These are phyloP conservation scores for Ophion obscuratus DNA, from an alignment of 2,888 invertebrate genomes.

Conservation along the genomic window DNA sequence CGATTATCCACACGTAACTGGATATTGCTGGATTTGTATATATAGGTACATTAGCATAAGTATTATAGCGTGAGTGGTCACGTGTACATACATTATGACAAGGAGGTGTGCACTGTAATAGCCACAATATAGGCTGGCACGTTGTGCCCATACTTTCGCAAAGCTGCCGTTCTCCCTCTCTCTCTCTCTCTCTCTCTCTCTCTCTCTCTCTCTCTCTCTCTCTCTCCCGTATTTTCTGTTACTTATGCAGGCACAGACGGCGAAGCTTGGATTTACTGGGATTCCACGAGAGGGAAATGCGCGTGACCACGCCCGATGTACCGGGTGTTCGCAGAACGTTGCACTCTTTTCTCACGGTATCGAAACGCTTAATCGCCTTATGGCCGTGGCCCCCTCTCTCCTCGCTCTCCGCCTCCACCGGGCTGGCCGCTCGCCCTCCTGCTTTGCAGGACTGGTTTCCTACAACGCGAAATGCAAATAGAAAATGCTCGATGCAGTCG, in stretches of 20 bases:
- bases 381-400: slow-evolving; percentile 7
- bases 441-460: slow-evolving; percentile 66
- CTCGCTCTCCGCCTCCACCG: neutral
- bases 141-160: slow-evolving; percentile 62
- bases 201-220: neutral
- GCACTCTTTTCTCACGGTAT: slow-evolving; percentile 73
- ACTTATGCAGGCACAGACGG: slow-evolving; percentile 29
- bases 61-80: slow-evolving; percentile 22
- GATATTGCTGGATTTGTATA: slow-evolving; percentile 1
- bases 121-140: slow-evolving; percentile 22
- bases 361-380: slow-evolving; percentile 70
- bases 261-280: slow-evolving; percentile 69
- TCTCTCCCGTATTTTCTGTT: neutral
- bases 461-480: slow-evolving; percentile 71
- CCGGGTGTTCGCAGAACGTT: slow-evolving; percentile 69
- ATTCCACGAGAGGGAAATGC: slow-evolving; percentile 70
- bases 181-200: slow-evolving; percentile 9
- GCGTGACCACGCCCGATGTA: slow-evolving; percentile 73
- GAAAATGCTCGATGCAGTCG: slow-evolving; percentile 68
- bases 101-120: slow-evolving; percentile 29
- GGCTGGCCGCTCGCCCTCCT: neutral
- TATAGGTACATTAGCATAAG: neutral
- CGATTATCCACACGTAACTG: neutral
- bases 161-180: slow-evolving; percentile 61
- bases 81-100: slow-evolving; percentile 33